phyloP scores from a whole-genome alignment of 2,888 invertebrate species.

The Xestia sexstrigata region DNA sequence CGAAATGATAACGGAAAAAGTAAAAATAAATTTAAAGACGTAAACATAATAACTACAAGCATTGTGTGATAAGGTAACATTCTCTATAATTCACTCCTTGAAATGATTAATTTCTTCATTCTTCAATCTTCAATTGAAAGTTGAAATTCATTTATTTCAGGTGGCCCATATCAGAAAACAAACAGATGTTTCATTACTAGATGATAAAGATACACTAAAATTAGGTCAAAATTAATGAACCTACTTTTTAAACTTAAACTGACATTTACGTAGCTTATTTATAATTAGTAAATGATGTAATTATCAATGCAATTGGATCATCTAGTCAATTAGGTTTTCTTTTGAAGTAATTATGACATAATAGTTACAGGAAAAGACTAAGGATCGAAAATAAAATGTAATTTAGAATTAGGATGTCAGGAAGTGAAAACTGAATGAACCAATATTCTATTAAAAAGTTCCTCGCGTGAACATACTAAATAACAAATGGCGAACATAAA shows the following conservation, averaged over 20 bases:
- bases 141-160: neutral
- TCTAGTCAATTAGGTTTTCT: slow-evolving; percentile 1
- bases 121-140: too few species aligned
- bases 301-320: slow-evolving; percentile 34
- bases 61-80: slow-evolving; percentile 4
- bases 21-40: neutral
- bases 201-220: slow-evolving; percentile 20
- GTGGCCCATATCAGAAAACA: neutral
- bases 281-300: slow-evolving; percentile 24
- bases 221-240: neutral
- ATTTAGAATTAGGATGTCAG: neutral
- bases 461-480: neutral
- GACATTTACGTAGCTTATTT: neutral
- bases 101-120: neutral
- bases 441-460: neutral
- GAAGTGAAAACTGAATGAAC: slow-evolving; percentile 13
- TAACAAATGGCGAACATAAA: slow-evolving; percentile 28
- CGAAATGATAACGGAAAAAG: neutral
- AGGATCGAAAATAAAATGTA: neutral
- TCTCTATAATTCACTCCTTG: neutral
- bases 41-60: neutral
- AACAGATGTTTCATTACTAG: neutral
- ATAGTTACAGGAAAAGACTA: neutral
- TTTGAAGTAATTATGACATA: neutral
- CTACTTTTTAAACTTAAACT: neutral